Conservation (phyloP, 1,140 invertebrate genomes). For the Apis laboriosa region DNA sequence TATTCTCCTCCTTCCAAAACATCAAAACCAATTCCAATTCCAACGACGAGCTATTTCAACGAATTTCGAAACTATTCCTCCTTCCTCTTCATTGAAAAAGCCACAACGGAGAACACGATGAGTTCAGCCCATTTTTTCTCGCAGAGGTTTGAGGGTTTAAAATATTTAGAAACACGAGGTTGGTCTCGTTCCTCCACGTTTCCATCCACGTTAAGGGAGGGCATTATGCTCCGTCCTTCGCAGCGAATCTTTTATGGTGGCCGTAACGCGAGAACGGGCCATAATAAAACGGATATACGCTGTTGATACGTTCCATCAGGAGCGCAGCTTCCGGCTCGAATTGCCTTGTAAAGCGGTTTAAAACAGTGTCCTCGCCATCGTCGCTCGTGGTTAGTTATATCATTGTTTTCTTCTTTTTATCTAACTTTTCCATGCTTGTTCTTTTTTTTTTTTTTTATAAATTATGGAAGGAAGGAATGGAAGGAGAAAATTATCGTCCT, state of each 20-base stretch:
- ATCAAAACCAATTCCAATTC: too few species aligned
- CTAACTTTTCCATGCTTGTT: too few species aligned
- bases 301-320: conserved; percentile 24
- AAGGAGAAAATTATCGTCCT: too few species aligned
- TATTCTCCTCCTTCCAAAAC: too few species aligned
- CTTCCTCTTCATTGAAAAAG: neutral
- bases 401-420: too few species aligned
- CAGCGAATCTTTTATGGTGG: conserved; percentile 37
- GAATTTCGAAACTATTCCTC: neutral
- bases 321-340: neutral
- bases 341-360: conserved; percentile 27
- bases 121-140: neutral
- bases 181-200: neutral
- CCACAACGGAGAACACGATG: neutral
- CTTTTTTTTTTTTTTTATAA: too few species aligned
- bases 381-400: too few species aligned
- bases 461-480: too few species aligned
- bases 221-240: neutral
- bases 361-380: neutral
- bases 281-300: conserved; percentile 25
- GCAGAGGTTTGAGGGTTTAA: neutral
- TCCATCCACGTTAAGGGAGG: neutral
- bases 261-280: conserved; percentile 23
- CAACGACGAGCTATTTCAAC: too few species aligned
- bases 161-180: conserved; percentile 16